Evolutionary conservation across 2,113 vertebrate genomes (phyloP), one percentile per base, ranked within the genome.

Genomic region (Thalassoma bifasciatum): DNA sequence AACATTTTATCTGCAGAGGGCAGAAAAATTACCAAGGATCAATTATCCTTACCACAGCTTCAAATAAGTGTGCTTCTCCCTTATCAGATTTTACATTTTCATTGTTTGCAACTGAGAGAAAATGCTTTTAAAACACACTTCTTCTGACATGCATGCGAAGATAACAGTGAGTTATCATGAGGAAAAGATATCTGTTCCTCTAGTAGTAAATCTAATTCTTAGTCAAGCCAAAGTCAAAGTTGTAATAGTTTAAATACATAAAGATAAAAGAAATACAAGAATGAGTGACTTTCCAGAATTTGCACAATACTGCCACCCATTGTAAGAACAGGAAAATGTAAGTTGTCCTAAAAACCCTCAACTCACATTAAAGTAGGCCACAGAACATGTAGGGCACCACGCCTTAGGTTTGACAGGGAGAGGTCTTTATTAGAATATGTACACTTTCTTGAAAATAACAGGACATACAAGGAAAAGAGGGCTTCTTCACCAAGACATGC

Each of bases 351-450:
- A 10, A 9, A 26, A 34, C 21, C 34, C 17, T 22, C 26, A 12
- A 23, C 23, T 9, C 34, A 44, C 42, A 17, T 8, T 17, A 17
- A 46, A 16, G 8, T 16, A 5, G 5, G 2, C 14, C 7, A 42
- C 2, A 72, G 17, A 69, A 44, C 54, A 52, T 21, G 49, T 16
- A 59, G 22, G 8, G 66, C 36, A 30, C 9, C 21, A 54, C 1
- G 22, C 5, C 5, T 75, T 50, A 11, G 47, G 13, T 7, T 79
- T 36, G 14, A 44, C n/a, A 75, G 47, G 46, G 37, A 63, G n/a
- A 22, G 8, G 40, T 17, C 30, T 91, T 92, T 89, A 90, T 92
- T 91, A 52, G 8, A 68, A 56, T 51, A 74, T 63, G 38, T 69
- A 69, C 61, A 81, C 53, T 38, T 66, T 11, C 40, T 24, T 46